phyloP scores from a whole-genome alignment of 2,113 vertebrate genomes.

The Macquaria australasica region DNA sequence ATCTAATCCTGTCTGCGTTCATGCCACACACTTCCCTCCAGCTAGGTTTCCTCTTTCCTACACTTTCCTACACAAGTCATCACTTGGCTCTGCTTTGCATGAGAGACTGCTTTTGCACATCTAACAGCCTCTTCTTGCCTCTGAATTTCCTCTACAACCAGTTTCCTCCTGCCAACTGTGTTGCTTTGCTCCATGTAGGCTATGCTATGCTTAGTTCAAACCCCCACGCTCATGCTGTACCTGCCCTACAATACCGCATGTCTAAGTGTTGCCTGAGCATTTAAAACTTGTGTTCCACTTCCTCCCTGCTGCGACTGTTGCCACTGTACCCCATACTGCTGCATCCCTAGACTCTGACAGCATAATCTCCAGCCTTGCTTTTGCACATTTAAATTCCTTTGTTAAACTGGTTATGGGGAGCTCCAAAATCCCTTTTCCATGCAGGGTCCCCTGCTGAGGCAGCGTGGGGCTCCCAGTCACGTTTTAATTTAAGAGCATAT shows the following conservation, averaged over 20 bases:
- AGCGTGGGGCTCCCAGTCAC: not conserved
- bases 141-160: not conserved
- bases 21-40: not conserved
- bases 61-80: not conserved
- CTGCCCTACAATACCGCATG: too few species aligned
- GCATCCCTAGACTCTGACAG: not conserved
- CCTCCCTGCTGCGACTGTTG: not conserved
- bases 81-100: not conserved
- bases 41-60: not conserved
- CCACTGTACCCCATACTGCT: not conserved
- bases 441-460: not conserved
- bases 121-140: not conserved
- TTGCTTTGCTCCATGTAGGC: not conserved
- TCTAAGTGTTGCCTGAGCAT: not conserved
- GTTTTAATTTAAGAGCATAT: not conserved
- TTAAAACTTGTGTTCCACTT: not conserved
- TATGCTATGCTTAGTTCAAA: too few species aligned
- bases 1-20: not conserved
- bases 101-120: not conserved
- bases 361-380: not conserved
- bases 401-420: too few species aligned
- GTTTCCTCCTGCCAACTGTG: not conserved
- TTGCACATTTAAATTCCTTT: not conserved
- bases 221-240: not conserved
- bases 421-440: not conserved